Base-by-base conservation (phyloP, 2,113 vertebrate species). In the Eira barbara region DNA sequence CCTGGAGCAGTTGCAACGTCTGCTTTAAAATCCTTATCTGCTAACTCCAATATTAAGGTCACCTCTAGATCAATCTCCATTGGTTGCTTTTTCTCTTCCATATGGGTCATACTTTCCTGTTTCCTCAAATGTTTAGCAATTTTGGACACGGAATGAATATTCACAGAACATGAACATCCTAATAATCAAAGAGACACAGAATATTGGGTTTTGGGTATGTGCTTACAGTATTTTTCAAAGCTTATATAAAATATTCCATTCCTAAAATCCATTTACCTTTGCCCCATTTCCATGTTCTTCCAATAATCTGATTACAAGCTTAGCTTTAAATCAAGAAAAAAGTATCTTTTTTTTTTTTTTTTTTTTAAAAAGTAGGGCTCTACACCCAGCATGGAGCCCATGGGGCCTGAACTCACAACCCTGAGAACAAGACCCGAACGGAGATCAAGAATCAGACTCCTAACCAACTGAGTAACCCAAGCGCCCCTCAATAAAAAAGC, bases 21-120 rank as follows among this genome's bases (percentile, higher is more conserved):
- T 85, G 36, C 20, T 81, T 94, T 94, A 97, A 95, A 95, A 89
- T 49, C 13, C 36, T 79, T 81, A 39, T 76, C 18, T 76, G 73
- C n/a, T 20, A 91, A 94, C 45, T 89, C 10, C 20, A 92, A 89
- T 6, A 65, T 73, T 25, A 61, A 55, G 45, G 74, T 94, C 18
- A 61, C 71, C 71, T 97, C 57, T 69, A 8, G 13, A 27, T 69
- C 13, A 78, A n/a, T 45, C 63, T 84, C 74, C 57, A 81, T 0
- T 52, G 39, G 55, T 29, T 84, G 49, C 25, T 34, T 61, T 95
- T 87, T 80, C 71, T 93, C 34, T 95, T 34, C 63, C n/a, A 8
- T 69, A 36, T n/a, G 27, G 45, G 59, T 79, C 49, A 21, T 71
- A 95, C 63, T 89, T 92, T 89, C 73, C 73, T 15, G 7, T 42